phyloP scores from a whole-genome alignment of 2,888 invertebrate genomes.

The Electrophaes corylata region DNA sequence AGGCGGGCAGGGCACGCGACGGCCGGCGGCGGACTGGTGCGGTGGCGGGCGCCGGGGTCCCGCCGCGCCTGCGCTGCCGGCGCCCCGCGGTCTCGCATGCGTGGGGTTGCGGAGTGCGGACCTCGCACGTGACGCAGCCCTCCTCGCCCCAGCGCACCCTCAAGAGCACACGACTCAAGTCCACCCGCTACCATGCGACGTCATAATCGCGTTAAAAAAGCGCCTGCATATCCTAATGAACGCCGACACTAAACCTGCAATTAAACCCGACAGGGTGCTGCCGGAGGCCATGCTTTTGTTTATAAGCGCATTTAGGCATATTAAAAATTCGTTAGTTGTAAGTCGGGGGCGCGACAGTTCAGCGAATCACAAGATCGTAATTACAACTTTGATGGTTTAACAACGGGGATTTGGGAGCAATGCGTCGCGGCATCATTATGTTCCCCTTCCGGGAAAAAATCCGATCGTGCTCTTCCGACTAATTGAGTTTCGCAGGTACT shows the following conservation, averaged over 20 bases:
- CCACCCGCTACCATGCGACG: conserved; percentile 68
- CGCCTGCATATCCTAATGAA: conserved; percentile 81
- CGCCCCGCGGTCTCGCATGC: conserved; percentile 83
- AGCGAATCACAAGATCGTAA: conserved; percentile 71
- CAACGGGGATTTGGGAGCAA: conserved; percentile 54
- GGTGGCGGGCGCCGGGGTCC: conserved; percentile 74
- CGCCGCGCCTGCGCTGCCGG: conserved; percentile 72
- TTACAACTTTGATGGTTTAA: conserved; percentile 66
- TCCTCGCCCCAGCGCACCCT: conserved; percentile 78
- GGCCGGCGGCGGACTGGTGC: conserved; percentile 82
- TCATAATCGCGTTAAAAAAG: conserved; percentile 82
- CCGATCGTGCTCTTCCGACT: conserved; percentile 57
- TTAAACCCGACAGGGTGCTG: conserved; percentile 66
- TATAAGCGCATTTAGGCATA: conserved; percentile 67
- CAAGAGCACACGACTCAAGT: conserved; percentile 32
- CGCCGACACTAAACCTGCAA: conserved; percentile 78
- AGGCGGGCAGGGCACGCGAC: conserved; percentile 74
- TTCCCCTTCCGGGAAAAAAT: conserved; percentile 62
- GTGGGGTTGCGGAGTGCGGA: conserved; percentile 83
- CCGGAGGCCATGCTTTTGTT: conserved; percentile 61
- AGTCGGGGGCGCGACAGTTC: conserved; percentile 67
- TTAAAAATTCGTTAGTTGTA: conserved; percentile 71
- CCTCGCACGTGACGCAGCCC: conserved; percentile 83
- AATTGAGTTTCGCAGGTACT: conserved; percentile 54
- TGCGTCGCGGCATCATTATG: conserved; percentile 57